These are phyloP conservation scores for Dreissena polymorpha DNA, from an alignment of 1,140 invertebrate genomes.

Conservation along the genomic window DNA sequence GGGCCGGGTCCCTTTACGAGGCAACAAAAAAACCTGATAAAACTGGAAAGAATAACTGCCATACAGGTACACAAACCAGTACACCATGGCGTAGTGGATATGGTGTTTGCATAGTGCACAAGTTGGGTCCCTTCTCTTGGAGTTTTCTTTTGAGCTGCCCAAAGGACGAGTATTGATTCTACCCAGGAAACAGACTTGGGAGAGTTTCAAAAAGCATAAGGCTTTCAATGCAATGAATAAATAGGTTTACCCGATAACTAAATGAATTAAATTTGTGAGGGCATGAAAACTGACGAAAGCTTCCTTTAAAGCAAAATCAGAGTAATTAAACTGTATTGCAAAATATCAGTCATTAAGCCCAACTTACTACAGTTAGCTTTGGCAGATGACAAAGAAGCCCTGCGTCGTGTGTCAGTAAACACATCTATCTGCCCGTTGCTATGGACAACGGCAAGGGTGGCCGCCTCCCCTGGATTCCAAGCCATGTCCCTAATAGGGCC, in stretches of 20 bases:
- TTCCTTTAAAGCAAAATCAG: neutral
- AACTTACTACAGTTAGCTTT: conserved; percentile 75
- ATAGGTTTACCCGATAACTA: too few relatives aligned
- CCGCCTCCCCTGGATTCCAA: conserved; percentile 80
- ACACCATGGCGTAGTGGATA: too few relatives aligned
- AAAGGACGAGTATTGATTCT: too few relatives aligned
- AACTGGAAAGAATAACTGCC: neutral
- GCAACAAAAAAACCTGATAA: conserved; percentile 29
- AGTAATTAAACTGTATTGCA: neutral
- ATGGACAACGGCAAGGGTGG: conserved; percentile 76
- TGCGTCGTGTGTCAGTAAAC: conserved; percentile 56
- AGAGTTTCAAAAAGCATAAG: too few relatives aligned
- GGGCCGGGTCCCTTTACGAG: neutral
- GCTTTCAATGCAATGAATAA: too few relatives aligned
- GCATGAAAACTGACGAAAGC: too few relatives aligned
- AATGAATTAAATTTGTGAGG: too few relatives aligned
- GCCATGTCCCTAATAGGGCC: conserved; percentile 71
- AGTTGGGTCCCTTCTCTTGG: too few relatives aligned
- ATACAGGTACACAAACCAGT: neutral
- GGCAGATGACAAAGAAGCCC: conserved; percentile 74
- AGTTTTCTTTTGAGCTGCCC: too few relatives aligned
- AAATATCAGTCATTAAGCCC: too few relatives aligned
- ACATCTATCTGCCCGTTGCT: conserved; percentile 77
- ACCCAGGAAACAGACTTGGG: too few relatives aligned
- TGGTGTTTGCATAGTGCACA: too few relatives aligned